Conservation (phyloP, 2,113 vertebrate genomes). For the Natator depressus region DNA sequence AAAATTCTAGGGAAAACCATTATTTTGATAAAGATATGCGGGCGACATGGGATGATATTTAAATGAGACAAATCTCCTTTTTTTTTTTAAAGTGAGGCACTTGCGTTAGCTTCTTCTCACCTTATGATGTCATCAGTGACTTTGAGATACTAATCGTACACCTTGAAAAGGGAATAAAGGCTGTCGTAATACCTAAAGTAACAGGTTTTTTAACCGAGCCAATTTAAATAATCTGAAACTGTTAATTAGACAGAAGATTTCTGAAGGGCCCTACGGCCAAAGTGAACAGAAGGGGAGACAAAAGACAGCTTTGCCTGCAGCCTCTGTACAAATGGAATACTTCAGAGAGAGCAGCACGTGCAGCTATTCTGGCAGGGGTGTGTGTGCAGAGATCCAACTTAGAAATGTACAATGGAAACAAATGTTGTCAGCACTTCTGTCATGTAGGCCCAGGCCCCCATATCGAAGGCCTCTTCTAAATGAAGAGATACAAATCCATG, state of each 20-base stretch:
- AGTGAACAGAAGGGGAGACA: neutral
- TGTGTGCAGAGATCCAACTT: neutral
- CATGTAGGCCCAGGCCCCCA: neutral
- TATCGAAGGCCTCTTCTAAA: neutral
- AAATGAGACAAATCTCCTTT: neutral
- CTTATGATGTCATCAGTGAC: neutral
- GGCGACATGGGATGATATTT: neutral
- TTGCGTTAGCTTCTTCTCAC: neutral
- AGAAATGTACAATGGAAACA: neutral
- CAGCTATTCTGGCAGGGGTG: neutral
- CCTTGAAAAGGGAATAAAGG: neutral
- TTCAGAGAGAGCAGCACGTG: slow-evolving; percentile 4
- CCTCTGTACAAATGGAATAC: neutral
- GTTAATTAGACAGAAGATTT: neutral
- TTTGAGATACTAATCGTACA: neutral
- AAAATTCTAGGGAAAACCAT: neutral
- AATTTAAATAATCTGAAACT: neutral
- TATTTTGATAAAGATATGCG: neutral
- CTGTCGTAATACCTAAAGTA: neutral
- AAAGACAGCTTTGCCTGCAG: neutral
- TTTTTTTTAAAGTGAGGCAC: neutral
- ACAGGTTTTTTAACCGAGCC: neutral
- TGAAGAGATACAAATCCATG: neutral
- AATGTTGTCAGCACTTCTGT: neutral
- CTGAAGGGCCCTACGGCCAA: neutral